These are phyloP conservation scores for Lethenteron reissneri DNA, from an alignment of 2,113 vertebrate species.

Conservation along the genomic window DNA sequence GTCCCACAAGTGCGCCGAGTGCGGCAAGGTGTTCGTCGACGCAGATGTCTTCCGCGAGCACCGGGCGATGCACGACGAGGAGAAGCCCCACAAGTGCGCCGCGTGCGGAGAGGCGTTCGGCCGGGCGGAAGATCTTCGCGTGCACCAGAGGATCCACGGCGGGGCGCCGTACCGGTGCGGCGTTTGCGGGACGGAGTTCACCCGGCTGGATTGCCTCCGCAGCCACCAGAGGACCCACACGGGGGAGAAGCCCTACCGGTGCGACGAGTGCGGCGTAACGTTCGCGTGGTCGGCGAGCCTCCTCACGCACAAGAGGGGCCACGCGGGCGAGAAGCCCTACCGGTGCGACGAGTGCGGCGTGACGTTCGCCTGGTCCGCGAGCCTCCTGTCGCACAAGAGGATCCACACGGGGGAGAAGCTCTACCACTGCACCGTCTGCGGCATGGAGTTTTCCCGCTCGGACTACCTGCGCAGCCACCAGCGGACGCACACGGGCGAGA, in stretches of 20 bases:
- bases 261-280: neutral
- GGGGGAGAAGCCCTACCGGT: neutral
- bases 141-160: neutral
- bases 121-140: neutral
- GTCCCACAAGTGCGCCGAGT: neutral
- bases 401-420: neutral
- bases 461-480: neutral
- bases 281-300: neutral
- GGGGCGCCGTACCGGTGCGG: constrained; percentile 2
- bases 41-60: constrained; percentile 9
- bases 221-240: neutral
- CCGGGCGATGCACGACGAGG: neutral
- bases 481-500: constrained; percentile 2
- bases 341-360: neutral
- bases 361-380: neutral
- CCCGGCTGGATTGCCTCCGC: neutral
- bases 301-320: neutral
- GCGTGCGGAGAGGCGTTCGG: neutral
- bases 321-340: neutral
- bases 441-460: constrained; percentile 1
- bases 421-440: constrained; percentile 3
- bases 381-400: neutral
- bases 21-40: constrained; percentile 3
- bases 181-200: constrained; percentile 1
- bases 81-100: neutral